phyloP scores from a whole-genome alignment of 2,797 vertebrate genomes.

The Buphagus erythrorhynchus region DNA sequence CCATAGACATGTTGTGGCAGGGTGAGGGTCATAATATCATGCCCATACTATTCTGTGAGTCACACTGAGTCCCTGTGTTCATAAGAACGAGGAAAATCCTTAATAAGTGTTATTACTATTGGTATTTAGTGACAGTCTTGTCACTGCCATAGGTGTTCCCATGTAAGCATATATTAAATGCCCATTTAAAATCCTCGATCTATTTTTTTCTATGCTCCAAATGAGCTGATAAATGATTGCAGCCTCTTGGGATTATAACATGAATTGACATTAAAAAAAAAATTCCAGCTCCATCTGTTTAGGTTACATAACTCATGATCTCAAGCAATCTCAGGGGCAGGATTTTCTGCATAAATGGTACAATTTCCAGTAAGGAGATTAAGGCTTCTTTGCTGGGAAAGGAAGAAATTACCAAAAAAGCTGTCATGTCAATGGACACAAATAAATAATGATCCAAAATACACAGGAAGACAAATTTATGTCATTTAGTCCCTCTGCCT shows the following conservation, averaged over 20 bases:
- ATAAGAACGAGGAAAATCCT: not conserved
- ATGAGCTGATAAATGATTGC: constrained; percentile 37
- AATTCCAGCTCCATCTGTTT: constrained; percentile 73
- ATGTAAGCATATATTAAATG: not conserved
- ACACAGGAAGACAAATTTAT: constrained; percentile 38
- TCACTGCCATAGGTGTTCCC: not conserved
- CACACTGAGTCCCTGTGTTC: not conserved
- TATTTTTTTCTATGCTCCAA: not conserved
- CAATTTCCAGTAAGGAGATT: constrained; percentile 75
- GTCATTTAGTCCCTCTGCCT: constrained; percentile 22
- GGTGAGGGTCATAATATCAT: not conserved
- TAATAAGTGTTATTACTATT: not conserved
- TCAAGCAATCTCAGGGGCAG: constrained; percentile 67
- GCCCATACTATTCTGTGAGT: not conserved
- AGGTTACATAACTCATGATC: constrained; percentile 72
- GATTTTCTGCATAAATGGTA: constrained; percentile 76
- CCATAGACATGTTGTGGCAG: not conserved
- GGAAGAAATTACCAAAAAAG: constrained; percentile 68
- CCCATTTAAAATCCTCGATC: not conserved
- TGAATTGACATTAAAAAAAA: constrained; percentile 54
- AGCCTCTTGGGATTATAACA: constrained; percentile 53
- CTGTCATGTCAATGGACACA: constrained; percentile 52
- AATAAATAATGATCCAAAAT: constrained; percentile 65
- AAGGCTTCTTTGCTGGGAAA: constrained; percentile 65
- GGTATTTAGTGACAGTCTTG: not conserved